Base-by-base conservation (phyloP, 2,888 invertebrate genomes). In the Sinelater perroti region DNA sequence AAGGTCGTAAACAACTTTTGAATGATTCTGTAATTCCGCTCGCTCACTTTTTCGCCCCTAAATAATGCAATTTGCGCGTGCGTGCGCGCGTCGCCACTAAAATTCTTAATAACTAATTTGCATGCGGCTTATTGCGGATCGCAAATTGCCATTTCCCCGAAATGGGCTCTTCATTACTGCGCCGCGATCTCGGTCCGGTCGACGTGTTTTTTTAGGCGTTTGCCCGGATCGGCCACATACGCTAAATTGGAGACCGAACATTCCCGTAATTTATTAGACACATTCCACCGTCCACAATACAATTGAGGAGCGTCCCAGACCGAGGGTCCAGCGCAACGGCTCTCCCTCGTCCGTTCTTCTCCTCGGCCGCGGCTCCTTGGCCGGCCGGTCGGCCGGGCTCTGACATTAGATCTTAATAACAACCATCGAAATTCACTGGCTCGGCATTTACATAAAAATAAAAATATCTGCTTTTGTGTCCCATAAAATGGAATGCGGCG, bases 1-100 rank as follows among this genome's bases (percentile, higher is more conserved):
- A 52, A 40, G 52, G 56, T 64, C 64, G 54, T 64, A 64, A 64
- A 64, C 64, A 59, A 60, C 58, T 60, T 61, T 58, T 61, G 61
- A 60, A 61, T 57, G 63, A 63, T 63, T 63, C 60, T 56, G 55
- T 45, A 62, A 54, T 50, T 53, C 38, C 52, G 26, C 46, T 54
- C 52, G 47, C 18, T 50, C 28, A 36, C 49, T 49, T 44, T 58
- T 49, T 53, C 24, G 42, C 6, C 24, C 49, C 30, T 50, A 56
- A 49, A 50, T 50, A 31, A 40, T 47, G 50, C 44, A 56, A 56
- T 56, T 56, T 51, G 26, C 51, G 45, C 26, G 28, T 51, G 20
- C 40, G 33, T 26, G 40, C 56, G 28, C n/a, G 21, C 17, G 40
- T 38, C 44, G 40, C 31, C 26, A 40, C 50, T 50, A 55, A 55